Evolutionary conservation across 1,140 invertebrate genomes (phyloP).

Genomic region (Coenobita brevimanus): DNA sequence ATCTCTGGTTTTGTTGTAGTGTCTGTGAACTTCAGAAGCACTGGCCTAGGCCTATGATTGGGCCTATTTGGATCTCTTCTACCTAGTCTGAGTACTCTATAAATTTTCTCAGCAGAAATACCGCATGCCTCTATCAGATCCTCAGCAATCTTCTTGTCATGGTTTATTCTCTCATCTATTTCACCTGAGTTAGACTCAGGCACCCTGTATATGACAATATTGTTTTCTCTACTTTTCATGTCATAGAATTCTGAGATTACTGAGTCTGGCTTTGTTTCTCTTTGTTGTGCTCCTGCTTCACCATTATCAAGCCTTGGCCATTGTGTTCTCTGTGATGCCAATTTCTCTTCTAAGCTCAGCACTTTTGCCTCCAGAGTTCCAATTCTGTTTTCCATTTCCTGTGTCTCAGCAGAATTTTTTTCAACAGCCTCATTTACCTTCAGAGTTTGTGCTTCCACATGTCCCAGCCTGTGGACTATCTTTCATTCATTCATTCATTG

Average conservation of each 20-base stretch:
- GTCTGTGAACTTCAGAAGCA: conserved; percentile 2
- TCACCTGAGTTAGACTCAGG: conserved; percentile 8
- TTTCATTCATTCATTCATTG: no score
- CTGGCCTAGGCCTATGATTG: neutral
- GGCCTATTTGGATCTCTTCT: no score
- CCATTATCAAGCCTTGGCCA: neutral
- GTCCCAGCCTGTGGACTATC: neutral
- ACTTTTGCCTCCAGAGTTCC: conserved; percentile 21
- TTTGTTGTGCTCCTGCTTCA: neutral
- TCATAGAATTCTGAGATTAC: neutral
- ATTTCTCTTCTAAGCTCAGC: conserved; percentile 19
- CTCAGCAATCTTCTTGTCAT: conserved; percentile 23
- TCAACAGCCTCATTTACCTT: conserved; percentile 7
- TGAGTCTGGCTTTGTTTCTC: neutral
- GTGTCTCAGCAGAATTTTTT: neutral
- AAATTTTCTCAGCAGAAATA: neutral
- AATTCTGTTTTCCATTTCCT: neutral
- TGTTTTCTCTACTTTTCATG: conserved; percentile 20
- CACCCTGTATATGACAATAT: conserved; percentile 23
- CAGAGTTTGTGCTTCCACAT: neutral
- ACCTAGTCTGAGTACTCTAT: conserved; percentile 2
- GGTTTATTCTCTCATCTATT: conserved; percentile 13
- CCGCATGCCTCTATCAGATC: conserved; percentile 16
- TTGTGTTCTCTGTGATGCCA: neutral
- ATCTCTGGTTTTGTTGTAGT: no score